Base-by-base conservation (phyloP, 2,888 invertebrate species). In the Nemotelus nigrinus region DNA sequence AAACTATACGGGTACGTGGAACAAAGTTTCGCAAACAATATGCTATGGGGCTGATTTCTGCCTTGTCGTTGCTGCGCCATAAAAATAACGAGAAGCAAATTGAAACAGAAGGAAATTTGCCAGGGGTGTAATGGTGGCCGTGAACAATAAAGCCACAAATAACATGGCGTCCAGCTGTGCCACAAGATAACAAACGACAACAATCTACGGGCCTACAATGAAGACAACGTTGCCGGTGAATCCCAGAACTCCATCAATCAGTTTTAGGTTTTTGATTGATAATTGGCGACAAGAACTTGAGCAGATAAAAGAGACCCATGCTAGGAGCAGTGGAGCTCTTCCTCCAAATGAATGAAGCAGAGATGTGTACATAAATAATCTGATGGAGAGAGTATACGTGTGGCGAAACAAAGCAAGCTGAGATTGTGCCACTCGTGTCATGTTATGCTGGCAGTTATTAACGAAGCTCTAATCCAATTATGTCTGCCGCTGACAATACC, bases 241-340 rank as follows among this genome's bases (percentile, higher is more conserved):
- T 63, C 74, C 48, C 74, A 47, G 48, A 60, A 74, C 60, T 60
- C 74, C 78, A 78, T 78, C 78, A 78, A 74, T 78, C 72, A 78
- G 67, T 58, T 78, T 74, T 64, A 78, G 78, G 67, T 74, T 74
- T 64, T 77, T 77, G 64, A 77, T 63, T 71, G 71, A 64, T 77
- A 77, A 71, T 77, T 78, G 74, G 74, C 39, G 78, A 78, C 74
- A 74, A 78, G 48, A 53, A 43, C 64, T 74, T 48, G 60, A 43
- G 45, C 48, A 48, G 47, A 48, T 60, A 50, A 43, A 60, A 63
- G 70, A 53, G n/a, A 6, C n/a, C 50, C 41, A 63, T 8, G 63
- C 25, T 7, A 41, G 58, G 60, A 50, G 50, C 39, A 72, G 25
- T 25, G 25, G 25, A 25, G 25, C 25, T 25, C 25, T 25, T 25